Evolutionary conservation across 1,140 invertebrate genomes (phyloP).

Genomic region (Caenorhabditis inopinata): DNA sequence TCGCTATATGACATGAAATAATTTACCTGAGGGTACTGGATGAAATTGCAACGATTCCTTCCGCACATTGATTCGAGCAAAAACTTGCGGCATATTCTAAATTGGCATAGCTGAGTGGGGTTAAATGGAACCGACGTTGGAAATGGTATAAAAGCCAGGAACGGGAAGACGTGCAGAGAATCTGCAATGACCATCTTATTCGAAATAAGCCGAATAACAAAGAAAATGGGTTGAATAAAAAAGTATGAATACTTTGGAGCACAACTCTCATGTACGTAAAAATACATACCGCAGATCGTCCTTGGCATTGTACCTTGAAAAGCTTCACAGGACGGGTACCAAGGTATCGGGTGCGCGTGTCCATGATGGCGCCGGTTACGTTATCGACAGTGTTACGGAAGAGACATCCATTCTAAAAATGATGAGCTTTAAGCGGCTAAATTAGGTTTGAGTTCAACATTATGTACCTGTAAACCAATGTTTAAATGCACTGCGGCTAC

Average conservation of each 20-base stretch:
- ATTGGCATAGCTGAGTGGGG: slow-evolving; percentile 62
- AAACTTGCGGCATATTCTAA: slow-evolving; percentile 97
- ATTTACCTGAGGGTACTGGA: slow-evolving; percentile 86
- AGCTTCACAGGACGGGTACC: slow-evolving; percentile 92
- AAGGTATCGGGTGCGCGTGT: slow-evolving; percentile 91
- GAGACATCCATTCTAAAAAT: slow-evolving; percentile 85
- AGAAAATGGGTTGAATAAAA: too few relatives aligned
- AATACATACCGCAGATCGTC: slow-evolving; percentile 79
- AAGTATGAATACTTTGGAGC: too few relatives aligned
- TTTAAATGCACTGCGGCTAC: slow-evolving; percentile 83
- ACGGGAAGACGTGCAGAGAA: slow-evolving; percentile 92
- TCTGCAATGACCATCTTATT: slow-evolving; percentile 69
- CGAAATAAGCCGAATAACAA: too few relatives aligned
- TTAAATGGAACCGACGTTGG: slow-evolving; percentile 76
- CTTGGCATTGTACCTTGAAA: slow-evolving; percentile 91
- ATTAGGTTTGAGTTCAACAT: not conserved
- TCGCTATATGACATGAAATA: not conserved
- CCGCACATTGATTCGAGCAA: slow-evolving; percentile 96
- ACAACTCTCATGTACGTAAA: too few relatives aligned
- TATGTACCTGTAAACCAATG: slow-evolving; percentile 78
- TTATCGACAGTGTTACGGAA: slow-evolving; percentile 91
- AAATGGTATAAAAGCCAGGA: slow-evolving; percentile 98
- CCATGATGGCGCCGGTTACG: slow-evolving; percentile 91
- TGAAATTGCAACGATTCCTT: slow-evolving; percentile 98
- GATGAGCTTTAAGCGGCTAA: not conserved